Evolutionary conservation across 2,113 vertebrate genomes (phyloP).

Genomic region (Gymnocephalus cernua): DNA sequence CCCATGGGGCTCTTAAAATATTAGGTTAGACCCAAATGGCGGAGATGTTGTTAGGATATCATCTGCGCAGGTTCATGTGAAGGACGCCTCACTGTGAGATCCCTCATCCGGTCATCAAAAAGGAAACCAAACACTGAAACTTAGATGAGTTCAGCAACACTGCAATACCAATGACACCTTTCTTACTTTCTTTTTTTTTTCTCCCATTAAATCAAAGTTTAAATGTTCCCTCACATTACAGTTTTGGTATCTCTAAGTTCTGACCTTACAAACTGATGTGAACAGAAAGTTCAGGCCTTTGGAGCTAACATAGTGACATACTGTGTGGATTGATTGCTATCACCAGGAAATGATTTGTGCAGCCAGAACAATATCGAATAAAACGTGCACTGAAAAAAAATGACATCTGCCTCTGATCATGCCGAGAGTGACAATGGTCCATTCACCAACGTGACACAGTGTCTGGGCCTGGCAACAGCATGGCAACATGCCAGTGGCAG

Average conservation of each 20-base stretch:
- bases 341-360: conserved; percentile 50
- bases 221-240: neutral
- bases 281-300: neutral
- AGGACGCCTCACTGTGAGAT: conserved; percentile 1
- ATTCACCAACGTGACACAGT: conserved; percentile 68
- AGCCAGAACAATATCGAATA: conserved; percentile 41
- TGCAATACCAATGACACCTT: neutral
- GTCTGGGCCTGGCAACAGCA: conserved; percentile 39
- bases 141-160: neutral
- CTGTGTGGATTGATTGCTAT: conserved; percentile 3
- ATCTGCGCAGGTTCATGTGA: conserved; percentile 20
- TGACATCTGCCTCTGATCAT: conserved; percentile 67
- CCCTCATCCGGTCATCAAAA: neutral
- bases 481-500: conserved; percentile 43
- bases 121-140: conserved; percentile 9
- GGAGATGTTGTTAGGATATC: neutral
- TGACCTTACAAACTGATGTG: neutral
- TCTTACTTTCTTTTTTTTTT: neutral
- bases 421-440: conserved; percentile 73
- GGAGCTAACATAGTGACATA: neutral
- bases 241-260: neutral
- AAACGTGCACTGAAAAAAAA: conserved; percentile 56
- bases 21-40: neutral
- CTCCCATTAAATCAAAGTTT: neutral
- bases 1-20: conserved; percentile 16